Percentiles rank a stretch among this genome's conserved stretches.
These are phyloP conservation scores for Ctenochaetus hawaiiensis DNA, from an alignment of 2,797 vertebrate genomes.

Conservation along the genomic window DNA sequence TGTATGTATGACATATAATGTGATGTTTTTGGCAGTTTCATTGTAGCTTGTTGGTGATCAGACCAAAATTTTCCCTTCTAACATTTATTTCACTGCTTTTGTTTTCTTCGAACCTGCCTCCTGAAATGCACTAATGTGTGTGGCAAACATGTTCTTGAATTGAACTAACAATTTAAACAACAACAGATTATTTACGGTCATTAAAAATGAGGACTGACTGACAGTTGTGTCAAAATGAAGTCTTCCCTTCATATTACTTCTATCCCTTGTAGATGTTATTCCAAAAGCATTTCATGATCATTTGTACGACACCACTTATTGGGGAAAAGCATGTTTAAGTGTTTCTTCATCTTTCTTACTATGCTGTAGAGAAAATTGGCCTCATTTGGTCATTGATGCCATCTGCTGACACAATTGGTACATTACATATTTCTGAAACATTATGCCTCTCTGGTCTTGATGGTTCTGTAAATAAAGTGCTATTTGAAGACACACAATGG, in stretches of 20 bases:
- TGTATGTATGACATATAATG: neutral
- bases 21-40: neutral
- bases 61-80: neutral
- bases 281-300: neutral
- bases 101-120: neutral
- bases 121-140: neutral
- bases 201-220: neutral
- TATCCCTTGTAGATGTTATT: neutral
- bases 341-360: conserved; percentile 8
- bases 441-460: neutral
- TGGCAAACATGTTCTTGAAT: neutral
- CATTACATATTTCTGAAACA: conserved; percentile 49
- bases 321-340: neutral
- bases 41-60: neutral
- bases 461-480: neutral
- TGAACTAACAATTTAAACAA: neutral
- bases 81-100: neutral
- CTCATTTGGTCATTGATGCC: conserved; percentile 64
- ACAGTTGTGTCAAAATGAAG: neutral
- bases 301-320: neutral
- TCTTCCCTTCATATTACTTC: neutral
- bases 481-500: neutral
- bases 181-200: neutral
- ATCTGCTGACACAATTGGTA: conserved; percentile 72
- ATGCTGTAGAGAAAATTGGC: neutral